A percentile compares a stretch with the other conserved stretches of the same genome.
Evolutionary conservation across 2,113 vertebrate genomes (phyloP).

Genomic region (Poicephalus meyeri): DNA sequence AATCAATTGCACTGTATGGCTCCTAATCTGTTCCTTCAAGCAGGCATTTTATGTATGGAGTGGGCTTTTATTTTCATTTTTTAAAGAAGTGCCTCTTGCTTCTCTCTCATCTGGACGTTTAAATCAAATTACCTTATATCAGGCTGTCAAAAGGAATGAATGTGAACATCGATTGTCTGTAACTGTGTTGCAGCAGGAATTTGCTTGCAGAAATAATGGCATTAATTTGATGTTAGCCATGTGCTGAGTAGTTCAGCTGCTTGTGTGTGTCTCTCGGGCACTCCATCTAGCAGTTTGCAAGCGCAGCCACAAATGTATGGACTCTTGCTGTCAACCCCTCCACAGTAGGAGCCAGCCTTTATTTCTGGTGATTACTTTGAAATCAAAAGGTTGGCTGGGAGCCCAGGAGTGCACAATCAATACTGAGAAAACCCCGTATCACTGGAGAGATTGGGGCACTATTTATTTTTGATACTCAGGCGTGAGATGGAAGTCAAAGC

Average conservation of each 20-base stretch:
- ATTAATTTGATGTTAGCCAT: constrained; percentile 16
- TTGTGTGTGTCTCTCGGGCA: neutral
- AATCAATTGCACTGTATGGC: neutral
- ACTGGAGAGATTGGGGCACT: neutral
- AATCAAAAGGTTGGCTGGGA: neutral
- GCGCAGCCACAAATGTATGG: neutral
- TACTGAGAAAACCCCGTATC: neutral
- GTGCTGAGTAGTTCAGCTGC: neutral
- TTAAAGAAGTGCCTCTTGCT: neutral
- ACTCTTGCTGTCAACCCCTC: neutral
- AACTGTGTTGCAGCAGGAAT: constrained; percentile 1
- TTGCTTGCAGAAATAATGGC: constrained; percentile 6
- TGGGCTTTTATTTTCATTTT: neutral
- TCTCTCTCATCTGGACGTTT: neutral
- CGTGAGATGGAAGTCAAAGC: neutral
- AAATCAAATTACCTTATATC: constrained; percentile 27
- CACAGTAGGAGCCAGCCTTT: neutral
- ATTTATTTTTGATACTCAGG: neutral
- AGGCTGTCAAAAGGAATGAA: constrained; percentile 47
- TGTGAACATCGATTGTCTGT: neutral
- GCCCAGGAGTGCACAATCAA: neutral
- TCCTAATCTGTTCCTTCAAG: neutral
- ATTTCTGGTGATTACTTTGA: neutral
- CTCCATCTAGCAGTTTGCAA: neutral
- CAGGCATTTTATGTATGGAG: neutral